Percentiles rank a stretch among this genome's conserved stretches.
phyloP scores from a whole-genome alignment of 2,113 vertebrate species.

The Empidonax traillii region DNA sequence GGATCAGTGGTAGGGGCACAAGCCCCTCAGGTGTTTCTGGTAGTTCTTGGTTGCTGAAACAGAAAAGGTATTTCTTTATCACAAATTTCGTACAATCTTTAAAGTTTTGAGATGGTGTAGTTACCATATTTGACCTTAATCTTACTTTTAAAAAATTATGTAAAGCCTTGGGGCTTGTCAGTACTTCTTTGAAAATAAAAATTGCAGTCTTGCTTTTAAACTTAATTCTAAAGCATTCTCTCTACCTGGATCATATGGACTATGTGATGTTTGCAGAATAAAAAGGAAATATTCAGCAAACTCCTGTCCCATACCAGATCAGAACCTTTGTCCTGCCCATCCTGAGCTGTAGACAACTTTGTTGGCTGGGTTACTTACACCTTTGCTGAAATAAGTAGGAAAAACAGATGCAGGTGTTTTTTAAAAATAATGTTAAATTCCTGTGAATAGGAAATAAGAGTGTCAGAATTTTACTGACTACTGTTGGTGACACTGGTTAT shows the following conservation, averaged over 20 bases:
- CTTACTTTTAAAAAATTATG: neutral
- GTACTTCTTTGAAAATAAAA: neutral
- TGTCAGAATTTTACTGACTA: neutral
- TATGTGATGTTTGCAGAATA: neutral
- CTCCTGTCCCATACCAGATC: rapidly evolving
- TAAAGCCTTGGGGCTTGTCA: neutral
- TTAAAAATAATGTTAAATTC: neutral
- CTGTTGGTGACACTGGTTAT: neutral
- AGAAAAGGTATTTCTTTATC: neutral
- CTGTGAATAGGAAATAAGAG: neutral
- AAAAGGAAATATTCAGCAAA: neutral
- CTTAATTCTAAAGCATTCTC: neutral
- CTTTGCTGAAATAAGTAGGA: neutral
- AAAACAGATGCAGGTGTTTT: neutral
- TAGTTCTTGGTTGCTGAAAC: neutral
- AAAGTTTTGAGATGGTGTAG: neutral
- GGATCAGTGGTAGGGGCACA: rapidly evolving
- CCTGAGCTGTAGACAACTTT: neutral
- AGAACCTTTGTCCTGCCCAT: neutral
- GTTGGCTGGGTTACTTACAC: neutral
- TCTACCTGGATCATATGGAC: neutral
- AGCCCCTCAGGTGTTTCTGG: neutral
- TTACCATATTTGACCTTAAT: neutral
- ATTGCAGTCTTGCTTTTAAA: neutral
- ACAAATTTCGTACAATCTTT: neutral